Conservation (phyloP, 2,113 vertebrate genomes). For the Dryoscopus gambensis region DNA sequence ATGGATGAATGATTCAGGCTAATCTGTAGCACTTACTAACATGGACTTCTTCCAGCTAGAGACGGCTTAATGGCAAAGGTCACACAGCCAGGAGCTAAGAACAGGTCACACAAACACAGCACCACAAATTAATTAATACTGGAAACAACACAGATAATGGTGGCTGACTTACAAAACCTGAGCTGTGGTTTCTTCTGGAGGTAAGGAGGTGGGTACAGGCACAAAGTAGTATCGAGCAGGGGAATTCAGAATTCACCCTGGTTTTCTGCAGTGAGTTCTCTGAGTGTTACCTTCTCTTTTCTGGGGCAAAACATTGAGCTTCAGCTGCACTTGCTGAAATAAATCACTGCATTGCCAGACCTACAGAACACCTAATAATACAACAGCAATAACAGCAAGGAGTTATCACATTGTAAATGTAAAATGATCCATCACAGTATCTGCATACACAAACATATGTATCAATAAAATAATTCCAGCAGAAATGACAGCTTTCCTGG, state of each 20-base stretch:
- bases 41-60: background rate
- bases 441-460: background rate
- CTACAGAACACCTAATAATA: background rate
- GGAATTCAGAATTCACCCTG: background rate
- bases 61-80: background rate
- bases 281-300: background rate
- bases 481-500: background rate
- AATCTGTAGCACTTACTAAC: background rate
- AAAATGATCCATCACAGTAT: background rate
- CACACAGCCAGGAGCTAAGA: background rate
- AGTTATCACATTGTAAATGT: background rate
- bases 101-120: background rate
- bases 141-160: background rate
- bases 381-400: background rate
- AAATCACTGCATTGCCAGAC: background rate
- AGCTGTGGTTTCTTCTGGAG: background rate
- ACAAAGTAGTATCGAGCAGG: background rate
- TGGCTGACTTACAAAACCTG: background rate
- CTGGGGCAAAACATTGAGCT: background rate
- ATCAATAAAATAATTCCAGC: background rate
- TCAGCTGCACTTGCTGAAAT: background rate
- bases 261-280: background rate
- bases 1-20: background rate
- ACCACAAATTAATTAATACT: background rate
- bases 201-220: background rate